Percentiles rank a stretch among this genome's conserved stretches.
Evolutionary conservation across 53 echinoderm and acorn worm species (phyloP).

Genomic region (Luidia sarsii): DNA sequence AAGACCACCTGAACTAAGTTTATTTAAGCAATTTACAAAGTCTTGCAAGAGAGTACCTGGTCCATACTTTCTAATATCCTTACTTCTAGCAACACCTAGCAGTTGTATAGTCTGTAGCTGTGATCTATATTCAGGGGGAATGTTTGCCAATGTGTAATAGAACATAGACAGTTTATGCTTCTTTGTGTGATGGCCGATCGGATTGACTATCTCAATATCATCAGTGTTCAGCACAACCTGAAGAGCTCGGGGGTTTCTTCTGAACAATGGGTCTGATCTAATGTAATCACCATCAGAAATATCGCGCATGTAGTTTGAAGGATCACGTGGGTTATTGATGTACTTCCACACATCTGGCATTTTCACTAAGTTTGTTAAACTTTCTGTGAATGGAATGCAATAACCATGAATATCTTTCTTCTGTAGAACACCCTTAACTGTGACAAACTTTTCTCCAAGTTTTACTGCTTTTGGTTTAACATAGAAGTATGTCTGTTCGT

Average conservation of each 20-base stretch:
- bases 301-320: constrained; percentile 55
- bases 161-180: constrained; percentile 77
- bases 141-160: constrained; percentile 61
- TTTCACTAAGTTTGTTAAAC: constrained; percentile 51
- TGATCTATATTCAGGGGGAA: constrained; percentile 65
- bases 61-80: constrained; percentile 41
- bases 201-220: constrained; percentile 78
- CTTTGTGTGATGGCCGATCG: constrained; percentile 64
- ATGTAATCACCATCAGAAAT: constrained; percentile 67
- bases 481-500: constrained; percentile 29
- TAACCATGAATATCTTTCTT: constrained; percentile 54
- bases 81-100: constrained; percentile 62
- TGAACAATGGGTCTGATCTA: constrained; percentile 45
- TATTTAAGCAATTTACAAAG: constrained; percentile 48
- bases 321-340: constrained; percentile 28
- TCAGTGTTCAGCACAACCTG: constrained; percentile 64
- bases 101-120: constrained; percentile 59
- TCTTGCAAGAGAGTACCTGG: constrained; percentile 32
- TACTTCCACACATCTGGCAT: constrained; percentile 63
- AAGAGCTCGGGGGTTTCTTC: constrained; percentile 60
- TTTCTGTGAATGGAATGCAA: constrained; percentile 58
- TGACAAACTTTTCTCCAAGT: constrained; percentile 45
- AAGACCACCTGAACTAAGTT: constrained; percentile 54
- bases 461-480: constrained; percentile 51
- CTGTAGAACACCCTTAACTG: constrained; percentile 32